Evolutionary conservation across 2,797 vertebrate species (phyloP).

Genomic region (Tapera naevia): DNA sequence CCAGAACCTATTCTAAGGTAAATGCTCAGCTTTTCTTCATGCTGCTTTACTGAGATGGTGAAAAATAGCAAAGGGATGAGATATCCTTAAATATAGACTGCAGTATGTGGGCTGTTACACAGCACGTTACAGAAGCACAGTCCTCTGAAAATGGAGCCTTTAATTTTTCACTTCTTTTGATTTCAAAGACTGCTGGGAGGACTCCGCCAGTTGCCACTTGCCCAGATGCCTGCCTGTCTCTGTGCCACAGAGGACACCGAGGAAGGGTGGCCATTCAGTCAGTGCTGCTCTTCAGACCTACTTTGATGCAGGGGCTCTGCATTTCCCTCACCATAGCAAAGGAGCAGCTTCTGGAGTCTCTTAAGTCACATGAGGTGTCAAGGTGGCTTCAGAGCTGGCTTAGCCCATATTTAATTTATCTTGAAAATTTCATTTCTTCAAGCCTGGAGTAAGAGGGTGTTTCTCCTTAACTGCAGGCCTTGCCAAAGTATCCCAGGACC

Average conservation of each 20-base stretch:
- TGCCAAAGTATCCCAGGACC: not conserved
- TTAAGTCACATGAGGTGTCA: rapidly evolving
- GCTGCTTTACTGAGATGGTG: not conserved
- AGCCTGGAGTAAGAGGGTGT: not conserved
- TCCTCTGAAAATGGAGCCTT: not conserved
- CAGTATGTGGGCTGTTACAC: not conserved
- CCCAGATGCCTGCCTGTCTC: not conserved
- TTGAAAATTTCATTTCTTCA: not conserved
- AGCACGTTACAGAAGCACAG: rapidly evolving
- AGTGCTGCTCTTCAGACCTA: not conserved
- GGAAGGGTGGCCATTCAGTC: rapidly evolving
- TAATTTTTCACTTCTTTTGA: not conserved
- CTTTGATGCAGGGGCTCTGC: not conserved
- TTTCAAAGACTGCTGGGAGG: not conserved
- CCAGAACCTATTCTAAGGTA: not conserved
- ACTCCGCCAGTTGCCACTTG: not conserved
- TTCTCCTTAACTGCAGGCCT: not conserved
- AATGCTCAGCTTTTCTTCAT: not conserved
- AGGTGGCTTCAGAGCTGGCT: not conserved
- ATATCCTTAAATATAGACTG: not conserved
- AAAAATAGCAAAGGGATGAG: not conserved
- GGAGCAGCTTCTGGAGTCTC: not conserved
- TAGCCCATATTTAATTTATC: not conserved
- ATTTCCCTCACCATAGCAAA: not conserved
- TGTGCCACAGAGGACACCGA: not conserved